Percentiles rank a stretch among this genome's conserved stretches.
Conservation (phyloP, 2,113 vertebrate genomes). For the Panthera tigris region DNA sequence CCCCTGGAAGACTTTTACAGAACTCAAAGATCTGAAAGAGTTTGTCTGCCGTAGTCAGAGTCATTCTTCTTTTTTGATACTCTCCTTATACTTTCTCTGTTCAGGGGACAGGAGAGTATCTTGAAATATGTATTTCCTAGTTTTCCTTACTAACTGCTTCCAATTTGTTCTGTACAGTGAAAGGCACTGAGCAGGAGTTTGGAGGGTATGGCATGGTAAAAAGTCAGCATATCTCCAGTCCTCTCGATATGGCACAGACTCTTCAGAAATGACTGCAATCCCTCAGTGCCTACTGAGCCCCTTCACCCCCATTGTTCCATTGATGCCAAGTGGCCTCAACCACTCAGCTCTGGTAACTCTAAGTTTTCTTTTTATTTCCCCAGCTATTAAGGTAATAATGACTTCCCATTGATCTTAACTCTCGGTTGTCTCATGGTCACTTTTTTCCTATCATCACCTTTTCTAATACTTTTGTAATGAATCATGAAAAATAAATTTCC, state of each 20-base stretch:
- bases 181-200: not conserved
- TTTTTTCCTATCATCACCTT: not conserved
- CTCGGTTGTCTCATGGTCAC: not conserved
- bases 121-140: not conserved
- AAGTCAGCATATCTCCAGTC: not conserved
- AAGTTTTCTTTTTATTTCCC: not conserved
- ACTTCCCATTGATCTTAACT: not conserved
- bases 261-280: not conserved
- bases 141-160: not conserved
- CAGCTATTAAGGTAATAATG: not conserved
- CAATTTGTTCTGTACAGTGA: not conserved
- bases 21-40: not conserved
- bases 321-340: not conserved
- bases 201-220: not conserved
- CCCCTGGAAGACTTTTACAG: not conserved
- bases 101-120: too few relatives aligned
- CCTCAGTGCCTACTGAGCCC: not conserved
- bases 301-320: not conserved
- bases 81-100: not conserved
- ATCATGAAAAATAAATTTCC: not conserved
- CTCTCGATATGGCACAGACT: not conserved
- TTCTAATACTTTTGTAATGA: not conserved
- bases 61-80: not conserved
- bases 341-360: not conserved
- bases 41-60: not conserved